Percentiles rank a stretch among this genome's conserved stretches.
phyloP scores from a whole-genome alignment of 2,113 vertebrate species.

The Hemibagrus wyckioides region DNA sequence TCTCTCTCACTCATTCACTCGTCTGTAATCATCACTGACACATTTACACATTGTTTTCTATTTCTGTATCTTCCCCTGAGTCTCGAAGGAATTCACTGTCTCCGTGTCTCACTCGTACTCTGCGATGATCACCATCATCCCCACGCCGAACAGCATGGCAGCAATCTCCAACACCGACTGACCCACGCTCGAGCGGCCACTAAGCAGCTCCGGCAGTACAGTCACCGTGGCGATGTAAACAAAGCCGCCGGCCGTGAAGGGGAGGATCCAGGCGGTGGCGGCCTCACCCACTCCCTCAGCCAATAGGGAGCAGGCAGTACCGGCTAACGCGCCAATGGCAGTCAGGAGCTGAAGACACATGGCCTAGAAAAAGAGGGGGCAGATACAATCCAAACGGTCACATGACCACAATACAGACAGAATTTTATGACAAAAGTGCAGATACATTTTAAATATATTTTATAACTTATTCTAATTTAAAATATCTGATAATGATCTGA shows the following conservation, averaged over 20 bases:
- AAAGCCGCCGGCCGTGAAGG: constrained; percentile 90
- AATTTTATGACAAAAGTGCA: neutral
- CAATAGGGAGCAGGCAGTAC: constrained; percentile 85
- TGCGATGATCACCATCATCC: constrained; percentile 91
- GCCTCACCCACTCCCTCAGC: constrained; percentile 83
- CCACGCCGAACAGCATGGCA: constrained; percentile 82
- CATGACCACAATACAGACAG: neutral
- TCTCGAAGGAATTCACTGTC: neutral
- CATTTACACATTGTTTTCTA: neutral
- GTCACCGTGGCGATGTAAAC: constrained; percentile 92
- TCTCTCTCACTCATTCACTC: neutral
- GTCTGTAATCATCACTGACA: neutral
- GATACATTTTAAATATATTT: neutral
- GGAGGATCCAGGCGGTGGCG: constrained; percentile 87
- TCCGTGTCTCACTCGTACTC: constrained; percentile 78
- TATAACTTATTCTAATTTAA: neutral
- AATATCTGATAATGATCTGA: neutral
- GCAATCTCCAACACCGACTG: constrained; percentile 86
- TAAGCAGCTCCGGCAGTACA: constrained; percentile 86
- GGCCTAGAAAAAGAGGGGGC: constrained; percentile 70
- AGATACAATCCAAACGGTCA: neutral
- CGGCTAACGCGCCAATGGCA: constrained; percentile 83
- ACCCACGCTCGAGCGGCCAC: constrained; percentile 76
- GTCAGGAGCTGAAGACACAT: constrained; percentile 91
- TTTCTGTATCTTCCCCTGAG: constrained; percentile 20